A percentile compares a stretch with the other conserved stretches of the same genome.
These are phyloP conservation scores for Brachionus rotundiformis DNA, from an alignment of 1,140 invertebrate genomes.

Conservation along the genomic window DNA sequence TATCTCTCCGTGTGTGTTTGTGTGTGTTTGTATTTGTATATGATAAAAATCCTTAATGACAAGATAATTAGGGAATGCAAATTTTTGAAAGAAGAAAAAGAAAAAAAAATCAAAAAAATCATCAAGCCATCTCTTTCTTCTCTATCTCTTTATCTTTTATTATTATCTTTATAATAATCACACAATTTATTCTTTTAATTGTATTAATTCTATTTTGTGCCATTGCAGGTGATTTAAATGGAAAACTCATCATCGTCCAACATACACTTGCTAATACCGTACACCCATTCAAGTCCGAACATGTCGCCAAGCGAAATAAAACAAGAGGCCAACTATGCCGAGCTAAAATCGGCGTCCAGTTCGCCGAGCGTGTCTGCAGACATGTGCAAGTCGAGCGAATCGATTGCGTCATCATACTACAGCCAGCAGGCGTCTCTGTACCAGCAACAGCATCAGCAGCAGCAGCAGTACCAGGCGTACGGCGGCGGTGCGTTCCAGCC, in stretches of 20 bases:
- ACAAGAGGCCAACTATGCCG: slow-evolving; percentile 1
- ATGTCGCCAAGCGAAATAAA: slow-evolving; percentile 31
- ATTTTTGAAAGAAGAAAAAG: too few species aligned
- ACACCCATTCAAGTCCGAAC: background rate
- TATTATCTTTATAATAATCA: too few species aligned
- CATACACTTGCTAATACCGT: slow-evolving; percentile 16
- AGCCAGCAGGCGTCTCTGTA: background rate
- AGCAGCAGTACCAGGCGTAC: background rate
- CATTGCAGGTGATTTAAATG: slow-evolving; percentile 25
- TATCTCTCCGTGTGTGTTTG: background rate
- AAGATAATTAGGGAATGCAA: slow-evolving; percentile 45
- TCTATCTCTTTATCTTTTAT: background rate
- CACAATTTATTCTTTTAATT: too few species aligned
- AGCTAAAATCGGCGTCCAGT: slow-evolving; percentile 1
- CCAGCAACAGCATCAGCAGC: background rate
- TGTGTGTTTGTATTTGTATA: background rate
- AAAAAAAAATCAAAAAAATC: too few species aligned
- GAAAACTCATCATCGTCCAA: slow-evolving; percentile 6
- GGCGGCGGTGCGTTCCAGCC: background rate
- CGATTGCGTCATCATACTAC: background rate
- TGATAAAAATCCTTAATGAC: slow-evolving; percentile 46
- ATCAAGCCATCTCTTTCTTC: background rate
- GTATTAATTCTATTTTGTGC: too few species aligned
- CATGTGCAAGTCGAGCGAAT: background rate
- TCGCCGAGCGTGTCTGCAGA: background rate